Conservation (phyloP, 92 coral and sea anemone genomes). For the Palythoa grandis region DNA sequence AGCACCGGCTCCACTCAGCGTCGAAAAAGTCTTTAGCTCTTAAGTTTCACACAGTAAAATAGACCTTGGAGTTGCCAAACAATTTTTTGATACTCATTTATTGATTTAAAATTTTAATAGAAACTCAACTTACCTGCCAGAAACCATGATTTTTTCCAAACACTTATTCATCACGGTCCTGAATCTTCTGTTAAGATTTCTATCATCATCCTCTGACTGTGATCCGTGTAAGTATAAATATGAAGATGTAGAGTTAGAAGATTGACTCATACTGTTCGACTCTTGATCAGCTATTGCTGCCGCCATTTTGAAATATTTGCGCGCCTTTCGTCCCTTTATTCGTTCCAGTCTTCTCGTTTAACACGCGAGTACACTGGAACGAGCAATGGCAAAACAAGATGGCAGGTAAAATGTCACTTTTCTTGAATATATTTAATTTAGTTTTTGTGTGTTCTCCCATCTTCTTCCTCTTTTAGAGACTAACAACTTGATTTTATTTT, state of each 20-base stretch:
- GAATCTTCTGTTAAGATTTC: conserved; percentile 59
- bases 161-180: conserved; percentile 70
- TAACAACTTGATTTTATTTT: too few relatives aligned
- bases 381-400: too few relatives aligned
- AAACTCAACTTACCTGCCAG: conserved; percentile 59
- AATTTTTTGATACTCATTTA: too few relatives aligned
- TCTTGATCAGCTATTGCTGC: background rate
- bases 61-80: too few relatives aligned
- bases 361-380: background rate
- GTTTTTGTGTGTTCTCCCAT: too few relatives aligned
- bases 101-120: too few relatives aligned
- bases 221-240: conserved; percentile 5
- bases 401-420: too few relatives aligned
- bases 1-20: too few relatives aligned
- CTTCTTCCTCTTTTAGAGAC: too few relatives aligned
- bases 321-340: conserved; percentile 8
- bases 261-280: conserved; percentile 14
- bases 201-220: conserved; percentile 47
- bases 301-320: conserved; percentile 38
- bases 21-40: too few relatives aligned
- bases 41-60: too few relatives aligned
- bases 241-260: conserved; percentile 18
- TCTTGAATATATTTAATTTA: too few relatives aligned
- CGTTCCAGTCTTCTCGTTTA: background rate
- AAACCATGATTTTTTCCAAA: conserved; percentile 74